These are phyloP conservation scores for Archocentrus centrarchus DNA, from an alignment of 2,113 vertebrate genomes.

Conservation along the genomic window DNA sequence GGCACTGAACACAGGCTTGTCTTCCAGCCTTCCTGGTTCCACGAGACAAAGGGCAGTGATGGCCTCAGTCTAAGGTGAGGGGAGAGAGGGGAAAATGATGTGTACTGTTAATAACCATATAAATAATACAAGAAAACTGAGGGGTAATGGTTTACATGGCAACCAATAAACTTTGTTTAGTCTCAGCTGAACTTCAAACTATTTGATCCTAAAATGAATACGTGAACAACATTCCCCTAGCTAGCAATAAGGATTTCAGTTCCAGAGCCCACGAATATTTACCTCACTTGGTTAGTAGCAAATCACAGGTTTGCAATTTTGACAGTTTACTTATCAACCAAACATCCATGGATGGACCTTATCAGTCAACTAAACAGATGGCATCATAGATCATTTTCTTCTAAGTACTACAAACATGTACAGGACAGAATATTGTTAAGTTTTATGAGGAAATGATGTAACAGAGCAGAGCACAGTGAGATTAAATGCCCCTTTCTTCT, in stretches of 20 bases:
- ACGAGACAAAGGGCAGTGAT: slow-evolving; percentile 90
- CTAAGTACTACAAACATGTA: background rate
- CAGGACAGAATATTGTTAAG: background rate
- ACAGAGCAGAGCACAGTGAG: background rate
- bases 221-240: background rate
- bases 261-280: background rate
- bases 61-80: slow-evolving; percentile 84
- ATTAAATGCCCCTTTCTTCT: too few relatives aligned
- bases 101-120: background rate
- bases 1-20: slow-evolving; percentile 93
- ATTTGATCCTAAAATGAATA: background rate
- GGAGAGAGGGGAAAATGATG: too few relatives aligned
- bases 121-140: background rate
- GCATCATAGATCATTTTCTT: too few relatives aligned
- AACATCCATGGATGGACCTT: too few relatives aligned
- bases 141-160: background rate
- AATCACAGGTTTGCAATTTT: background rate
- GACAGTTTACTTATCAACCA: too few relatives aligned
- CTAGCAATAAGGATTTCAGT: background rate
- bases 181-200: background rate
- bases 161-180: background rate
- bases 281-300: background rate
- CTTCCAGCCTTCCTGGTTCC: slow-evolving; percentile 99
- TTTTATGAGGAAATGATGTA: background rate
- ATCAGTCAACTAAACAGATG: background rate